These are phyloP conservation scores for Petrosia ficiformis DNA, from an alignment of 37 sponge, comb jelly and placozoan genomes.

Conservation along the genomic window DNA sequence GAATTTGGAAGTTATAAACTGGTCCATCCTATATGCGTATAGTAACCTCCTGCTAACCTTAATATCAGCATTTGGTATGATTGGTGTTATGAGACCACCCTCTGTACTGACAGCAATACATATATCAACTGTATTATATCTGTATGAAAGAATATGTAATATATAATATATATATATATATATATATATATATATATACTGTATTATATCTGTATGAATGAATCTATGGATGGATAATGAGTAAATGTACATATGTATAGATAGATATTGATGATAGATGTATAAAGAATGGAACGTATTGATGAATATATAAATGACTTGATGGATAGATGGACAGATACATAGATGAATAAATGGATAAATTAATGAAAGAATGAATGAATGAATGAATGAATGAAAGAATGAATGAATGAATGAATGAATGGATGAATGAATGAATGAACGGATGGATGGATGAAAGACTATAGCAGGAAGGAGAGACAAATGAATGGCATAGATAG, in stretches of 20 bases:
- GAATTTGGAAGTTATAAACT: too few species aligned
- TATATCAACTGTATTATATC: constrained; percentile 83
- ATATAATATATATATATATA: too few species aligned
- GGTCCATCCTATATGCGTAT: too few species aligned
- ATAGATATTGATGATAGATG: background rate
- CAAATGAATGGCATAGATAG: too few species aligned
- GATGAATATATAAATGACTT: background rate
- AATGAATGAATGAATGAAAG: background rate
- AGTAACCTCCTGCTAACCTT: constrained; percentile 64
- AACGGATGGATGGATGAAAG: too few species aligned
- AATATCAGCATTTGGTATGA: constrained; percentile 78
- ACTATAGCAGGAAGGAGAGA: too few species aligned
- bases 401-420: background rate
- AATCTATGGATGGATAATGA: too few species aligned
- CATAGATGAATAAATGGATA: too few species aligned
- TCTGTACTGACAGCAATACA: constrained; percentile 97
- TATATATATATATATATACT: too few species aligned
- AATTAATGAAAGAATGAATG: too few species aligned
- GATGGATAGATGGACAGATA: background rate
- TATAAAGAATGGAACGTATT: background rate
- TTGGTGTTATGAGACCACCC: constrained; percentile 95
- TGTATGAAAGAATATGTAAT: too few species aligned
- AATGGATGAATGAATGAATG: background rate
- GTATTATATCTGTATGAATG: too few species aligned
- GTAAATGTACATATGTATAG: background rate